These are phyloP conservation scores for Lemur catta DNA, from an alignment of 2,797 vertebrate species.

Conservation along the genomic window DNA sequence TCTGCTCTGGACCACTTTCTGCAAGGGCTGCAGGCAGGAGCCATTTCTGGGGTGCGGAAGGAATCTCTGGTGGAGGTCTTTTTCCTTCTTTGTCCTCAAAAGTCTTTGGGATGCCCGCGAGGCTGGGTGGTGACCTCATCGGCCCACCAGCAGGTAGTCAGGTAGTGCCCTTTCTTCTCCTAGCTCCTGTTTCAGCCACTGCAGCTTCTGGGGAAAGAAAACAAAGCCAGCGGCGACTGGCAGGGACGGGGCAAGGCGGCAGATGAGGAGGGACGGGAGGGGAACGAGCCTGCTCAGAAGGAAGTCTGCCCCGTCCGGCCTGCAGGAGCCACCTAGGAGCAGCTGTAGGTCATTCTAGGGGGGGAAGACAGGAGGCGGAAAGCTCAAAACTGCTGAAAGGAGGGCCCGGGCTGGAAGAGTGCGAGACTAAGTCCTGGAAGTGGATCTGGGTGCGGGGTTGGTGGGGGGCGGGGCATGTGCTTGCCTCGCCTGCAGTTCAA, in stretches of 20 bases:
- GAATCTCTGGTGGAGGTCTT: not conserved
- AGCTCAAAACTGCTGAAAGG: not conserved
- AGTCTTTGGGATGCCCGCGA: not conserved
- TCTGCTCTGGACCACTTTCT: slow-evolving; percentile 24
- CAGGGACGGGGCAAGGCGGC: not conserved
- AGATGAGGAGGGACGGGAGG: not conserved
- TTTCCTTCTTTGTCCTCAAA: not conserved
- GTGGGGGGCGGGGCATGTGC: not conserved
- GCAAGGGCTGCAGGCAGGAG: not conserved
- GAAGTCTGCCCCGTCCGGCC: accelerated
- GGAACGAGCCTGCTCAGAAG: not conserved
- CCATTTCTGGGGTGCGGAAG: not conserved
- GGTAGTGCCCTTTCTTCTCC: not conserved
- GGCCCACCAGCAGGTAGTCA: not conserved
- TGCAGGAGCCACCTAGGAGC: too few species aligned
- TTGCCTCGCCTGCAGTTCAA: not conserved
- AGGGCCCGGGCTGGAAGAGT: not conserved
- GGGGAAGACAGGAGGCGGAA: not conserved
- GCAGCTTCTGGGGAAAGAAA: not conserved
- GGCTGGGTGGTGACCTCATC: not conserved
- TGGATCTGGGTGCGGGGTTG: not conserved
- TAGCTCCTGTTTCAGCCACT: not conserved
- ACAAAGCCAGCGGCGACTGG: not conserved
- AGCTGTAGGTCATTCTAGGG: not conserved
- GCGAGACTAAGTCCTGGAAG: not conserved